Base-by-base conservation (phyloP, 2,113 vertebrate species). In the Spilogale gracilis region DNA sequence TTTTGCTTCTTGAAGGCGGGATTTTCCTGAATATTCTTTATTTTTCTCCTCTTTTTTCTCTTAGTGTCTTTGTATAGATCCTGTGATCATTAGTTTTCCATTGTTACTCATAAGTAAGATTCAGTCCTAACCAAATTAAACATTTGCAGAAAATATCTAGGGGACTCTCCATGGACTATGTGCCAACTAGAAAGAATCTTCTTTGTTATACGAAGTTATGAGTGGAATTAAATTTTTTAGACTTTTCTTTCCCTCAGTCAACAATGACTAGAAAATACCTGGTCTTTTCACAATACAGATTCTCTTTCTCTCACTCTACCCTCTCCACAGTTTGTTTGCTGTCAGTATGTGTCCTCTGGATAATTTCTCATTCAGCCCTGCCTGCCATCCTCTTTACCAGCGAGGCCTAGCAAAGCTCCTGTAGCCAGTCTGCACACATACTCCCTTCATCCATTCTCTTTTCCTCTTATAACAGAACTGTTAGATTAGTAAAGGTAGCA, bases 111-210 rank as follows among this genome's bases (percentile, higher is more conserved):
- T 43, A 4, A 80, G 54, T 27, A 18, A 91, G 30, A 63, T 78
- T 65, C 25, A 78, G 48, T 52, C 32, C 67, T 94, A 32, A 48
- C 23, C 54, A 71, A 58, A 76, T 56, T 82, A 94, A 85, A 48
- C 63, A 86, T 78, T 89, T 86, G 60, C 17, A 58, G 14, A 32
- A 97, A 92, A 78, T 85, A 84, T 58, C 38, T 45, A 86, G 20
- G n/a, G 23, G 4, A 45, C 48, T 82, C 45, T 18, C 21, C 74
- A 79, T 60, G 13, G 30, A 69, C 56, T 76, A 20, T 2, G 13
- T n/a, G 17, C 52, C 18, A 76, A 67, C 27, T 73, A 78, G 69
- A 86, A 90, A 71, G 48, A 92, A n/a, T 25, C 6, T 14, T 91
- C 43, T 90, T 6, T 78, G 58, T 85, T 21, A 52, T n/a, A 65